These are phyloP conservation scores for Bedellia somnulentella DNA, from an alignment of 2,888 invertebrate species.

Conservation along the genomic window DNA sequence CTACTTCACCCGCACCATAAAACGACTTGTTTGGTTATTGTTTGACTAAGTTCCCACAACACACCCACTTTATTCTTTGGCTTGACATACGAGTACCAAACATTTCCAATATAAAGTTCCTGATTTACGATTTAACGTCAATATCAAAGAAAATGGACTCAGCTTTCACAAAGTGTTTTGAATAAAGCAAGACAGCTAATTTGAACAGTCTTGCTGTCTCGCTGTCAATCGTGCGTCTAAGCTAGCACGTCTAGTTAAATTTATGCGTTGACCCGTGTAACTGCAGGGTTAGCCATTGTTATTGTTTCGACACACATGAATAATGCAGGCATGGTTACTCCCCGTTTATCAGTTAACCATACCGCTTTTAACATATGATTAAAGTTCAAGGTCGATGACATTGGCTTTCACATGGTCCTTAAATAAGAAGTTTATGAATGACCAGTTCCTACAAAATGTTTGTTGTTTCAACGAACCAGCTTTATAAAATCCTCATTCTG, in stretches of 20 bases:
- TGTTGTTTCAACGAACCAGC: too few relatives aligned
- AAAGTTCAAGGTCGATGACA: slow-evolving; percentile 17
- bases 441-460: too few relatives aligned
- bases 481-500: too few relatives aligned
- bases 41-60: too few relatives aligned
- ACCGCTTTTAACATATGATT: slow-evolving; percentile 6
- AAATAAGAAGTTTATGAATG: too few relatives aligned
- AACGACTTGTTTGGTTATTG: slow-evolving; percentile 30
- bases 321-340: slow-evolving; percentile 29
- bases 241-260: slow-evolving; percentile 6
- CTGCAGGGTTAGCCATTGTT: slow-evolving; percentile 23
- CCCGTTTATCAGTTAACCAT: slow-evolving; percentile 23
- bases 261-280: slow-evolving; percentile 9
- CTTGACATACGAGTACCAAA: too few relatives aligned
- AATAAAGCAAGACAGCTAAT: too few relatives aligned
- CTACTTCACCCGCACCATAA: slow-evolving; percentile 30
- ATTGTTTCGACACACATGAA: slow-evolving; percentile 22
- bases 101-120: too few relatives aligned
- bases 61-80: too few relatives aligned
- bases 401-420: slow-evolving; percentile 5
- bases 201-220: too few relatives aligned
- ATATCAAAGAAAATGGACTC: too few relatives aligned
- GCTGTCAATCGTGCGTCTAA: slow-evolving; percentile 3
- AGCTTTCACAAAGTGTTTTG: too few relatives aligned
- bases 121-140: background rate